phyloP scores from a whole-genome alignment of 2,797 vertebrate genomes.

The Heterohyrax brucei region DNA sequence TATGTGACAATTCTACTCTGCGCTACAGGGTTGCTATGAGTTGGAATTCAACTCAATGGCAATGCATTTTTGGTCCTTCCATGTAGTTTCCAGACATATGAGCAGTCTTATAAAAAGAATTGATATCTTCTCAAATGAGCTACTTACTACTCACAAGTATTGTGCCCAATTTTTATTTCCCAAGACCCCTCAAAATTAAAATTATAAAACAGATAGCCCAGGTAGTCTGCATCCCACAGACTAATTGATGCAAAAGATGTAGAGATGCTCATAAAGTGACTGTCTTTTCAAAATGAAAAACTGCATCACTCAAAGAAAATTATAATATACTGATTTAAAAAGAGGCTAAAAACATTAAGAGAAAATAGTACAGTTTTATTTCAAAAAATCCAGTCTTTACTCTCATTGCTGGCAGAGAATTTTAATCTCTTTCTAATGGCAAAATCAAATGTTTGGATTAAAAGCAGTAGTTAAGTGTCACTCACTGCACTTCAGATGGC shows the following conservation, averaged over 20 bases:
- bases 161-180: neutral
- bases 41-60: no score
- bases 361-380: constrained; percentile 26
- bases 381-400: constrained; percentile 46
- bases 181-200: neutral
- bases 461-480: neutral
- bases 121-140: neutral
- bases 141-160: neutral
- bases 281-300: constrained; percentile 69
- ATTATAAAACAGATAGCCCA: neutral
- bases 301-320: constrained; percentile 39
- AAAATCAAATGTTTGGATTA: constrained; percentile 37
- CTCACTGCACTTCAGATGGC: neutral
- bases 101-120: neutral
- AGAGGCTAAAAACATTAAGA: neutral
- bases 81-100: neutral
- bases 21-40: no score
- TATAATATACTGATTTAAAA: constrained; percentile 50
- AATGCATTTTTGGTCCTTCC: neutral
- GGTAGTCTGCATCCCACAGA: neutral
- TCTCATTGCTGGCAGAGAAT: neutral
- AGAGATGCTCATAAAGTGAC: neutral
- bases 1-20: no score
- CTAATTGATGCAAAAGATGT: neutral
- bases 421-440: constrained; percentile 67